Evolutionary conservation across 2,113 vertebrate species (phyloP).

Genomic region (Penelope pileata): DNA sequence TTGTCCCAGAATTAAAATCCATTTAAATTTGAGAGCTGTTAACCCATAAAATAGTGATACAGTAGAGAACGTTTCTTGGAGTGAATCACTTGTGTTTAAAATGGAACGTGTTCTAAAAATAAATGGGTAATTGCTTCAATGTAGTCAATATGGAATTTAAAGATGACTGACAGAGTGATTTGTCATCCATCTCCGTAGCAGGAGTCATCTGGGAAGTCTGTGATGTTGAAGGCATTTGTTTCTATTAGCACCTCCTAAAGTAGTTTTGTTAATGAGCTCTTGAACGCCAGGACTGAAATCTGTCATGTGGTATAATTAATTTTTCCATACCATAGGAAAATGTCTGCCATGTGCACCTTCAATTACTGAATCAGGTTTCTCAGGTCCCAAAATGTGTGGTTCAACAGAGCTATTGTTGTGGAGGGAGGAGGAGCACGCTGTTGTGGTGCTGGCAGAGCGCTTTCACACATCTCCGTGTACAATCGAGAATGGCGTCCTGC

Average conservation of each 20-base stretch:
- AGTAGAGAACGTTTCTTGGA: neutral
- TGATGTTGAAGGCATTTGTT: constrained; percentile 17
- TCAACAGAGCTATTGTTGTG: neutral
- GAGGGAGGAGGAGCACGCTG: neutral
- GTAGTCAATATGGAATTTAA: constrained; percentile 10
- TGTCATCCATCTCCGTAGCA: neutral
- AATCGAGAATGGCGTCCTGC: neutral
- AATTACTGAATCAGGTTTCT: constrained; percentile 17
- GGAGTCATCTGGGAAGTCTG: constrained; percentile 21
- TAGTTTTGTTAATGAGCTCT: constrained; percentile 33
- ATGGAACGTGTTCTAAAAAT: constrained; percentile 22
- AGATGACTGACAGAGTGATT: constrained; percentile 7
- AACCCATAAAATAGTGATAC: constrained; percentile 12
- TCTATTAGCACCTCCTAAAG: constrained; percentile 29
- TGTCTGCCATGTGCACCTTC: neutral
- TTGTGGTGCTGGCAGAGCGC: neutral
- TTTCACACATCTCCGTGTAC: neutral
- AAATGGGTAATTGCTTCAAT: constrained; percentile 7
- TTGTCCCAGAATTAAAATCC: constrained; percentile 50
- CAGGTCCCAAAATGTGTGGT: neutral
- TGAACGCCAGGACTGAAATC: neutral
- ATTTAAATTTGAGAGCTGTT: constrained; percentile 30
- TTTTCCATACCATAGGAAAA: constrained; percentile 12
- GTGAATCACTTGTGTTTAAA: constrained; percentile 56
- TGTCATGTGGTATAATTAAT: constrained; percentile 12